A percentile compares a stretch with the other conserved stretches of the same genome.
These are phyloP conservation scores for Agrochola lychnidis DNA, from an alignment of 2,888 invertebrate genomes.

Conservation along the genomic window DNA sequence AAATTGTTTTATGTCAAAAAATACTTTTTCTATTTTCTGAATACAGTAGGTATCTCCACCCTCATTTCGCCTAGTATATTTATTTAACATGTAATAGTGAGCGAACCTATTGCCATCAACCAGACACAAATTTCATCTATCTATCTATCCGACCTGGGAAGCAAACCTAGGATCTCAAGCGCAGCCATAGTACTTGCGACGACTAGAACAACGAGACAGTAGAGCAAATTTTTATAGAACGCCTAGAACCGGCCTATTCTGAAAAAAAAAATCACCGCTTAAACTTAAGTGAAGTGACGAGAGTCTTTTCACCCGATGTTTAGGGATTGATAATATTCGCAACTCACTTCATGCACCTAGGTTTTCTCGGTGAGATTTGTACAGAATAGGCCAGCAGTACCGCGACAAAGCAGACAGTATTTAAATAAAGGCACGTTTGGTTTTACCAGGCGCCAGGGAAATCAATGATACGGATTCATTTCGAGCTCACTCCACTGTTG, in stretches of 20 bases:
- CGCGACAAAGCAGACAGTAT: slow-evolving; percentile 66
- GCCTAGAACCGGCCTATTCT: slow-evolving; percentile 14
- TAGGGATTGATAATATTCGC: neutral
- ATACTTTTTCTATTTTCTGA: too few species aligned
- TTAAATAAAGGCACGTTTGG: slow-evolving; percentile 81
- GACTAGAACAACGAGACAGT: neutral
- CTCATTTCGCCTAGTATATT: neutral
- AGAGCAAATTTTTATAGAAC: slow-evolving; percentile 36
- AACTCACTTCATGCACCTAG: neutral
- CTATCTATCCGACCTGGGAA: too few species aligned
- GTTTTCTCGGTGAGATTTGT: neutral
- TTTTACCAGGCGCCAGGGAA: slow-evolving; percentile 86
- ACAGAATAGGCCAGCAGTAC: neutral
- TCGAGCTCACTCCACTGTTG: slow-evolving; percentile 69
- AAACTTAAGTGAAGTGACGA: neutral
- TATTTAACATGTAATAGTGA: too few species aligned
- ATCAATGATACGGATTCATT: slow-evolving; percentile 83
- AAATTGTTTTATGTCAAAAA: too few species aligned
- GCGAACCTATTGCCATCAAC: neutral
- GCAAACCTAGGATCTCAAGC: neutral
- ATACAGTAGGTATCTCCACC: neutral
- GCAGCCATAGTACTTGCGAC: neutral
- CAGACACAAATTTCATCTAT: too few species aligned
- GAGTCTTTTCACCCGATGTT: neutral
- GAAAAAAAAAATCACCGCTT: neutral